Evolutionary conservation across 2,888 invertebrate species (phyloP).

Genomic region (Oasisia sp.): DNA sequence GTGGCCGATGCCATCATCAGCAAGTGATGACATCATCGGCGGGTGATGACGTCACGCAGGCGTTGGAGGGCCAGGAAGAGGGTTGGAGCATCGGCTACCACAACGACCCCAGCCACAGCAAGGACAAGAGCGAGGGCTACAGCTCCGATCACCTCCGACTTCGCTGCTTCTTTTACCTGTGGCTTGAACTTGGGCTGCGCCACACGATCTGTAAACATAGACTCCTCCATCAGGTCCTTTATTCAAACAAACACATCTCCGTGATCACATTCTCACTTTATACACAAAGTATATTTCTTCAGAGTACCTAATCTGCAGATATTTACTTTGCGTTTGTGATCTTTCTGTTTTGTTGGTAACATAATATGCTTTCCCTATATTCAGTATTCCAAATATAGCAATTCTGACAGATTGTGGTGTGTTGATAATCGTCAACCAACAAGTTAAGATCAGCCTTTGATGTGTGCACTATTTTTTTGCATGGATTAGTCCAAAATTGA

Average conservation of each 20-base stretch:
- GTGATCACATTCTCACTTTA: background rate
- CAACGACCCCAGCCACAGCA: background rate
- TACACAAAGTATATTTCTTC: background rate
- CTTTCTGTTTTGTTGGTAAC: too few relatives aligned
- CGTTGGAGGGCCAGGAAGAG: background rate
- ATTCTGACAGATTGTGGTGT: too few relatives aligned
- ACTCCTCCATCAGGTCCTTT: background rate
- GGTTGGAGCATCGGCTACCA: background rate
- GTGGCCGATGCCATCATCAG: background rate
- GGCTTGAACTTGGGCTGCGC: background rate
- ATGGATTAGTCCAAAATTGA: too few relatives aligned
- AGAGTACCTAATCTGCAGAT: too few relatives aligned
- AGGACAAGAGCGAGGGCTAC: background rate
- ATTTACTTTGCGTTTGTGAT: too few relatives aligned
- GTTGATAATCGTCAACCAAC: too few relatives aligned
- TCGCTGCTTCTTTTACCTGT: background rate
- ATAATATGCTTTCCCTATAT: too few relatives aligned
- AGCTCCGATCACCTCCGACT: background rate
- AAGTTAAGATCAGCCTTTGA: too few relatives aligned
- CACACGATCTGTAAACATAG: background rate
- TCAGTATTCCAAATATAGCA: too few relatives aligned
- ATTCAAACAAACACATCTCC: background rate
- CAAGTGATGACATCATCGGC: background rate
- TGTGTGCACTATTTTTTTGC: too few relatives aligned
- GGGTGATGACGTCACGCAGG: background rate